Evolutionary conservation across 2,797 vertebrate species (phyloP).

Genomic region (Neosilurus hyrtlii): DNA sequence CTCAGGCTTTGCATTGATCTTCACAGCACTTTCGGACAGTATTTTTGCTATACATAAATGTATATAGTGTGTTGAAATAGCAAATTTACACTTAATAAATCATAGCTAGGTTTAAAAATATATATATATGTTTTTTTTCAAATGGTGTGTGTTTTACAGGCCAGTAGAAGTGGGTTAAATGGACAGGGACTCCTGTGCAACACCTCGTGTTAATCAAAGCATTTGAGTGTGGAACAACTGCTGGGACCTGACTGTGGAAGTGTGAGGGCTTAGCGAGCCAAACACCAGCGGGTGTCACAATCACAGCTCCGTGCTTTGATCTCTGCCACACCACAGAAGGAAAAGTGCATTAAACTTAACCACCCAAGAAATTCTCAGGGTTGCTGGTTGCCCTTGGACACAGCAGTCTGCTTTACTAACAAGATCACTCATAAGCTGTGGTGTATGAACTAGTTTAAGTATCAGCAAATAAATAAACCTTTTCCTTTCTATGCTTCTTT

Average conservation of each 20-base stretch:
- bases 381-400: background rate
- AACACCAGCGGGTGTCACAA: slow-evolving; percentile 28
- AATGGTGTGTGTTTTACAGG: slow-evolving; percentile 13
- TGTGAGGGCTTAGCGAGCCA: slow-evolving; percentile 34
- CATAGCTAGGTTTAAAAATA: background rate
- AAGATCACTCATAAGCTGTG: background rate
- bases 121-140: no score
- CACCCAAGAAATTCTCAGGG: slow-evolving; percentile 25
- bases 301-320: slow-evolving; percentile 35
- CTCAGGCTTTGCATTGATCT: no score
- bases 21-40: no score
- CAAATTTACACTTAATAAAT: background rate
- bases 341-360: slow-evolving; percentile 30
- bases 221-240: slow-evolving; percentile 60
- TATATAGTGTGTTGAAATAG: background rate
- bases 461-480: background rate
- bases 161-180: slow-evolving; percentile 51
- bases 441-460: background rate
- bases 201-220: slow-evolving; percentile 71
- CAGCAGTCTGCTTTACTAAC: background rate
- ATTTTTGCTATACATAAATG: no score
- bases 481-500: background rate
- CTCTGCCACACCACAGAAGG: slow-evolving; percentile 30
- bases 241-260: slow-evolving; percentile 37
- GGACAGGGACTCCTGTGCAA: slow-evolving; percentile 58